Base-by-base conservation (phyloP, 1,140 invertebrate genomes). In the Acyrthosiphon pisum region DNA sequence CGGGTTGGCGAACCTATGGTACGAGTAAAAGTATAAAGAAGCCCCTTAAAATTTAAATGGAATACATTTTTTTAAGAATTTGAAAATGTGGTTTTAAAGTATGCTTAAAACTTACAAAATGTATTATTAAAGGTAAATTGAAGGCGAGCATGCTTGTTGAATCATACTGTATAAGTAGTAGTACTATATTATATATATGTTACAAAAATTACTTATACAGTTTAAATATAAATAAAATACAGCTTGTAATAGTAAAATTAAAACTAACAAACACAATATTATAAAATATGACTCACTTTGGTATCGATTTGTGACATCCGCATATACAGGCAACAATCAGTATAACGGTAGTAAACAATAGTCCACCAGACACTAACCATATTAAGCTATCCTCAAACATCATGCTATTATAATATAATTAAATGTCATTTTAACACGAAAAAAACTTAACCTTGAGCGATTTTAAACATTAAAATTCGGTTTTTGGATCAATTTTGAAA, bases 241-340 rank as follows among this genome's bases (percentile, higher is more conserved):
- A 56, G 26, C 18, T 30, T 60, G 76, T 26, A 41, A 37, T 22
- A 48, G 20, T 11, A 50, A 92, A 20, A 76, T 46, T 14, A 48
- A 92, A 46, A 22, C 9, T 2, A 91, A 81, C n/a, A 90, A 53
- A 46, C 23, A 93, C 44, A 83, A 86, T 41, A 41, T 35, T 37
- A 94, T n/a, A 88, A 86, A 89, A 90, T 30, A 60, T 37, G n/a
- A 93, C 94, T 94, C 94, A 95, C 94, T 94, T 95, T 22, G 94
- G 94, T 44, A 94, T 93, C 88, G 93, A 94, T 84, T 94, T 95
- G 41, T 94, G 93, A 90, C 94, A 95, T n/a, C 94, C 94, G 88
- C 94, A 95, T 41, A 95, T 93, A 93, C 94, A 95, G 68, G 93
- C 94, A 30, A 94, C n/a, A 44, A 93, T 92, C 37, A 91, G 41